Evolutionary conservation across 2,797 vertebrate genomes (phyloP).

Genomic region (Phoxinus dragarum): DNA sequence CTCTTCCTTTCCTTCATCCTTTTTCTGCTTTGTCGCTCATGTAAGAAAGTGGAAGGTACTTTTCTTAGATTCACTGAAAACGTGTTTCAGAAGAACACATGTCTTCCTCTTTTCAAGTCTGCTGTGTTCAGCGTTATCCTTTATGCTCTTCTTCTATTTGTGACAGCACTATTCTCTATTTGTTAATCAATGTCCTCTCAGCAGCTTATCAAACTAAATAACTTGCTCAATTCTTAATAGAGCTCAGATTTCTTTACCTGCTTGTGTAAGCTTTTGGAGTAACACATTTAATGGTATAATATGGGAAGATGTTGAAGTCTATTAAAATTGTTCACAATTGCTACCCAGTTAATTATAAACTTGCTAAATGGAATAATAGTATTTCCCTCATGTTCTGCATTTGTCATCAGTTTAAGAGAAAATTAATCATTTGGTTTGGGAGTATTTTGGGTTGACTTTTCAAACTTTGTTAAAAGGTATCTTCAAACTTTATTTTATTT

Average conservation of each 20-base stretch:
- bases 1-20: not conserved
- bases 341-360: no score
- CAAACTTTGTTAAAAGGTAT: not conserved
- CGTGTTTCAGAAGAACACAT: not conserved
- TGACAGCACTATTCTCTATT: no score
- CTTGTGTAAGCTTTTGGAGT: not conserved
- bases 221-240: no score
- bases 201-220: not conserved
- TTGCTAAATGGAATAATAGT: no score
- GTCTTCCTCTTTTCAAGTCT: not conserved
- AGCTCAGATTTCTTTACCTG: not conserved
- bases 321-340: no score
- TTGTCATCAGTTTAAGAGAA: no score
- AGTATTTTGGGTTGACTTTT: not conserved
- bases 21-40: not conserved
- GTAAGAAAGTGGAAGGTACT: not conserved
- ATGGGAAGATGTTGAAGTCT: no score
- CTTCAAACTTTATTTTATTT: no score
- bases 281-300: no score
- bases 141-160: not conserved
- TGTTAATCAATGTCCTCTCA: not conserved
- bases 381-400: no score
- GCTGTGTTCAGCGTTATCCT: not conserved
- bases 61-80: not conserved
- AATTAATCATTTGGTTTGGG: no score